phyloP scores from a whole-genome alignment of 2,888 invertebrate species.

The Seira ritae region DNA sequence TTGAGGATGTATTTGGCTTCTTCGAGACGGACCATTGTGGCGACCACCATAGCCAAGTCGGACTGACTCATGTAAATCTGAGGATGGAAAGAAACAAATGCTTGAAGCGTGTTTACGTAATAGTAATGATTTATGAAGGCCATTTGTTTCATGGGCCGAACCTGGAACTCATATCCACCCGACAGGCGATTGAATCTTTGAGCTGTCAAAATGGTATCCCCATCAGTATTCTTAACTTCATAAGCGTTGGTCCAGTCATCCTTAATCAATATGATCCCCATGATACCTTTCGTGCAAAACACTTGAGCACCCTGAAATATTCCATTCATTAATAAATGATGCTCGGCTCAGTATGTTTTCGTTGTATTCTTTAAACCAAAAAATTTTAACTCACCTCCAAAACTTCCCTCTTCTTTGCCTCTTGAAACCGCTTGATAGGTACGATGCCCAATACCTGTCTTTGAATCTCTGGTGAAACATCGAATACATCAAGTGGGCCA shows the following conservation, averaged over 20 bases:
- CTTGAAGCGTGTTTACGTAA: too few relatives aligned
- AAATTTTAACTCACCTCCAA: conserved; percentile 31
- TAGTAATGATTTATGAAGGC: neutral
- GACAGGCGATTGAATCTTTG: conserved; percentile 62
- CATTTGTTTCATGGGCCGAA: conserved; percentile 36
- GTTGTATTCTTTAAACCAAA: too few relatives aligned
- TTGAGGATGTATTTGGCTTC: conserved; percentile 66
- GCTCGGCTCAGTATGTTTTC: too few relatives aligned
- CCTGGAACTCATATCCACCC: conserved; percentile 68
- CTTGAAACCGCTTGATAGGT: conserved; percentile 40
- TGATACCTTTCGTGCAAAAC: conserved; percentile 59
- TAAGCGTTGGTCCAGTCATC: conserved; percentile 61
- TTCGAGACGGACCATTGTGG: conserved; percentile 63
- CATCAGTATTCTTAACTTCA: conserved; percentile 63
- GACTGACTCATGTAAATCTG: conserved; percentile 51
- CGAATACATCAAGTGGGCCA: conserved; percentile 64
- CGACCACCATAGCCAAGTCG: conserved; percentile 51
- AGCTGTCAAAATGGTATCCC: conserved; percentile 57
- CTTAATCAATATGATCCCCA: conserved; percentile 57
- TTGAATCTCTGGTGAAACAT: conserved; percentile 43
- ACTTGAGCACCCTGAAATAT: conserved; percentile 50
- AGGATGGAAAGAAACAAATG: too few relatives aligned
- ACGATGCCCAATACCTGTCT: conserved; percentile 61
- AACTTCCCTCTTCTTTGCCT: conserved; percentile 30
- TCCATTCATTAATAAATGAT: too few relatives aligned